Evolutionary conservation across 2,797 vertebrate species (phyloP).

Genomic region (Centropyge bicolor): DNA sequence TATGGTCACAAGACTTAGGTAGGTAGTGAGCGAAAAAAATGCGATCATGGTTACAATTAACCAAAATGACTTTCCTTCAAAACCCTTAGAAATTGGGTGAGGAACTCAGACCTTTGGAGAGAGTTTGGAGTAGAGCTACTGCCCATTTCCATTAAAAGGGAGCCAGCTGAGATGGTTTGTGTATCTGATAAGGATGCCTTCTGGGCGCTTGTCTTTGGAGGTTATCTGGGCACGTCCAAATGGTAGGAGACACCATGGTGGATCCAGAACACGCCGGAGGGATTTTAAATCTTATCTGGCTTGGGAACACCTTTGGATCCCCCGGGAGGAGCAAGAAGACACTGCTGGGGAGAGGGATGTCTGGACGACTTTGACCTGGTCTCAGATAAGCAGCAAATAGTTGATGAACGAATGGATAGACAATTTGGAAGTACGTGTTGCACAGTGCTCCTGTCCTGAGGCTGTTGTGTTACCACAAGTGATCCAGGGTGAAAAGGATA

Average conservation of each 20-base stretch:
- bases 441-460: neutral
- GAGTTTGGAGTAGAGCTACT: neutral
- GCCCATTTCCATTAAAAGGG: neutral
- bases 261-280: neutral
- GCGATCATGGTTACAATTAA: neutral
- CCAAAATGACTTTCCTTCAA: neutral
- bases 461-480: neutral
- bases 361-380: slow-evolving; percentile 10
- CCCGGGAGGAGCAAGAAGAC: slow-evolving; percentile 10
- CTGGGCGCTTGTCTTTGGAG: neutral
- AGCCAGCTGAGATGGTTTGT: slow-evolving; percentile 10
- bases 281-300: slow-evolving; percentile 24
- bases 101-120: neutral
- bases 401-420: neutral
- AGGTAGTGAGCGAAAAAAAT: neutral
- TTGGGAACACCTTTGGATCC: slow-evolving; percentile 14
- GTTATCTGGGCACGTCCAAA: slow-evolving; percentile 1
- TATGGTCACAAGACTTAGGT: neutral
- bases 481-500: neutral
- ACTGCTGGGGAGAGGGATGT: neutral
- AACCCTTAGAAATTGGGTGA: neutral
- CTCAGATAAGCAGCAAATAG: neutral
- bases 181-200: slow-evolving; percentile 17
- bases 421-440: neutral
- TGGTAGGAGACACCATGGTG: neutral